Evolutionary conservation across 2,797 vertebrate genomes (phyloP), one percentile per base, ranked within the genome.

Genomic region (Hafferia zeledoni): DNA sequence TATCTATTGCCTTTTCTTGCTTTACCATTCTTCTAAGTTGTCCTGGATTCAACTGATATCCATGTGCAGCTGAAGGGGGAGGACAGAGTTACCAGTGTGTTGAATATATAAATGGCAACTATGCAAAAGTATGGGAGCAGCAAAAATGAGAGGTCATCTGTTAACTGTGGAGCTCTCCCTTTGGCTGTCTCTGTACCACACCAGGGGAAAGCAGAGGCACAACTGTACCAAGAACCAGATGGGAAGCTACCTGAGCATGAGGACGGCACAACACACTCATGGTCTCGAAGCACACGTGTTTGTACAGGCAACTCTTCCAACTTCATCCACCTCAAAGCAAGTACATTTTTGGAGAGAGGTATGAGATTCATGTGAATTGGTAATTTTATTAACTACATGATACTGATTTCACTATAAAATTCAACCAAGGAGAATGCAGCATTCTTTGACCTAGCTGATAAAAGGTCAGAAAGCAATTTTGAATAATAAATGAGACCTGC

Each of bases 401-500:
- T 93, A 94, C 95, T 87, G 89, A 97, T 96, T 97, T 98, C 95
- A 96, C 95, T 98, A 97, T 91, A 97, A 98, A 97, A 98, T 97
- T 94, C 31, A 9, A 85, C 95, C 96, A 97, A 97, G 93, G 94
- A 97, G 96, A 97, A 97, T 89, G 96, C 94, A 95, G 87, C 81
- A 67, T 97, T 97, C 95, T 97, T 96, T 98, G 97, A 97, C 97
- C 97, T 93, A 90, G 97, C 91, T 97, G 97, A 97, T 97, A 95
- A 98, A 97, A 98, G 98, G 98, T 98, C 98, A 98, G 97, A 97
- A 97, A 97, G 98, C 98, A 98, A 96, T 98, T 98, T 95, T 98
- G 98, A 98, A 98, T 98, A 98, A 98, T 98, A 98, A 98, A 98
- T 98, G 98, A 98, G 98, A 98, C 98, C 98, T 97, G 96, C 97